phyloP scores from a whole-genome alignment of 2,113 vertebrate genomes.

The Apteryx mantelli region DNA sequence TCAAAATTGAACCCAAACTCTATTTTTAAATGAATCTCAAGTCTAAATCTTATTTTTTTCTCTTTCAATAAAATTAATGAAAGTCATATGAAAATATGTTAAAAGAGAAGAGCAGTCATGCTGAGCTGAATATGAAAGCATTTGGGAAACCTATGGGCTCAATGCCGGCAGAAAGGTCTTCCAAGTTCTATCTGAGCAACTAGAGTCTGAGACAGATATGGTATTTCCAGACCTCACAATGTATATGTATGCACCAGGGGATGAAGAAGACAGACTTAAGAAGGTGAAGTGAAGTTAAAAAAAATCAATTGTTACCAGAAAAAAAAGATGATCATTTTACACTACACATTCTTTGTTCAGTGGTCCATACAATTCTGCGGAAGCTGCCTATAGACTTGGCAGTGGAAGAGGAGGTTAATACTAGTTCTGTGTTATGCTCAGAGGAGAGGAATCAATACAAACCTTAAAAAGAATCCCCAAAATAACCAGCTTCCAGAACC shows the following conservation, averaged over 20 bases:
- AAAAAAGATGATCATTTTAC: background rate
- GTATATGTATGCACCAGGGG: background rate
- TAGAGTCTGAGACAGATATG: conserved; percentile 8
- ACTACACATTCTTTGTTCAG: background rate
- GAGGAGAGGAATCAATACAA: background rate
- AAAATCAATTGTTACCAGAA: background rate
- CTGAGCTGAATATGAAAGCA: conserved; percentile 10
- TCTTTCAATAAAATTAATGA: conserved; percentile 56
- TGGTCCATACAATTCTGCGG: background rate
- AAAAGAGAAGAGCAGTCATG: background rate
- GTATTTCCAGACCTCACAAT: conserved; percentile 15
- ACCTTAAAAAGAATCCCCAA: background rate
- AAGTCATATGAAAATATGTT: conserved; percentile 43
- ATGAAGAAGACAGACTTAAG: background rate
- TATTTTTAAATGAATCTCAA: background rate
- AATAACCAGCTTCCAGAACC: background rate
- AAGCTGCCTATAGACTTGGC: background rate
- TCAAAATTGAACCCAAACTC: background rate
- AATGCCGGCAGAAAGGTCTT: conserved; percentile 26
- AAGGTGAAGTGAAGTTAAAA: background rate
- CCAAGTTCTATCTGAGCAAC: conserved; percentile 34
- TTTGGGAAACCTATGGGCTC: background rate
- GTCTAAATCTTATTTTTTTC: conserved; percentile 23
- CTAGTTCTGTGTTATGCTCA: background rate
- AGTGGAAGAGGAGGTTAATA: background rate